Base-by-base conservation (phyloP, 1,140 invertebrate species). In the Phthorimaea operculella region DNA sequence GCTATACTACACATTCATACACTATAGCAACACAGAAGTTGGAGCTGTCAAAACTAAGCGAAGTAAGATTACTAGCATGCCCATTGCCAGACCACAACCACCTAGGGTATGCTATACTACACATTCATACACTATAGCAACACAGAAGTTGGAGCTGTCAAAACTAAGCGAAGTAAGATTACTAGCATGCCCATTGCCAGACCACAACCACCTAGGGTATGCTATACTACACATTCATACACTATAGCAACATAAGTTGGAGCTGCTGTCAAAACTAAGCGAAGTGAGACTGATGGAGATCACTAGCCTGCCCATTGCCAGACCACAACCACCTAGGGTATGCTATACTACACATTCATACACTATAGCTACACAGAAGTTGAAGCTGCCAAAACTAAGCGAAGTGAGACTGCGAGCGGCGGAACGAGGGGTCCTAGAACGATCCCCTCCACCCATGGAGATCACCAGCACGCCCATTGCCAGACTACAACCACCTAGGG, bases 11-110 rank as follows among this genome's bases (percentile, higher is more conserved):
- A n/a, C n/a, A n/a, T n/a, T n/a, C n/a, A n/a, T n/a, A n/a, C n/a
- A n/a, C n/a, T n/a, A 62, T 97, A 45, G 96, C 98, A 86, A 97
- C 95, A 0, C 96, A 98, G 79, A 98, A 98, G 78, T 83, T 98
- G 58, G 96, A 98, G 80, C 82, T 98, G 86, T 94, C 92, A 58
- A 94, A 96, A 61, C 88, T 98, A 54, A 96, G 95, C 49, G 94
- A 96, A 73, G n/a, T n/a, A n/a, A 62, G 18, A 54, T 64, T 59
- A 49, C 62, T 51, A 9, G 72, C 14, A 56, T 70, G 59, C 74
- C 83, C 11, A 17, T 82, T 45, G 60, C 71, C 17, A 58, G 81
- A 12, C 77, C 79, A 9, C 67, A 75, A 14, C 72, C 80, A 16
- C 85, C 85, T 1, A 76, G 84, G 66, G 84, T 86, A 67, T 58